Evolutionary conservation across 2,113 vertebrate genomes (phyloP).

Genomic region (Stigmatopora nigra): DNA sequence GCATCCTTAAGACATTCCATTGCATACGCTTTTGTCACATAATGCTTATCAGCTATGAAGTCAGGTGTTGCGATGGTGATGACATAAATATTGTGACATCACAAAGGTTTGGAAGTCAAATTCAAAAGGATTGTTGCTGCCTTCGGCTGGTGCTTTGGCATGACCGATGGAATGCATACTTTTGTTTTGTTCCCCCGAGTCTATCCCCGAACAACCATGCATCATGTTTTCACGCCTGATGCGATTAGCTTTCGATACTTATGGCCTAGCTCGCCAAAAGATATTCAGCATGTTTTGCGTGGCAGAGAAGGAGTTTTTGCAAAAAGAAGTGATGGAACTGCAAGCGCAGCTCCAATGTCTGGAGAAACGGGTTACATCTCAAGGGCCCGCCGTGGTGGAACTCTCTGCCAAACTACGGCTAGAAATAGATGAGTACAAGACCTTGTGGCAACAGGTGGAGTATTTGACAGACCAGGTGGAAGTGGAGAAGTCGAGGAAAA

Average conservation of each 20-base stretch:
- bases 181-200: background rate
- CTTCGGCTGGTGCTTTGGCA: background rate
- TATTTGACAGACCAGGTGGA: background rate
- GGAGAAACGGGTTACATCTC: background rate
- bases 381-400: background rate
- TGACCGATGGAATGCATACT: background rate
- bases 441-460: slow-evolving; percentile 3
- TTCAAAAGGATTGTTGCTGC: background rate
- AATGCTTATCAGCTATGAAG: background rate
- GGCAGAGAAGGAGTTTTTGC: background rate
- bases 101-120: background rate
- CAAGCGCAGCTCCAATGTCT: background rate
- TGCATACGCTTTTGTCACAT: background rate
- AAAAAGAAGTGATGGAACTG: background rate
- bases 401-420: background rate
- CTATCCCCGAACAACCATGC: background rate
- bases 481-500: background rate
- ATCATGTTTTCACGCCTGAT: slow-evolving; percentile 1
- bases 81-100: background rate
- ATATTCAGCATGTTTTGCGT: background rate
- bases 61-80: background rate
- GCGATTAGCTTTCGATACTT: background rate
- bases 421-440: slow-evolving; percentile 3
- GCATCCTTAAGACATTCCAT: background rate
- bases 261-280: background rate